A percentile compares a stretch with the other conserved stretches of the same genome.
Conservation (phyloP, 2,797 vertebrate genomes). For the Liasis olivaceus region DNA sequence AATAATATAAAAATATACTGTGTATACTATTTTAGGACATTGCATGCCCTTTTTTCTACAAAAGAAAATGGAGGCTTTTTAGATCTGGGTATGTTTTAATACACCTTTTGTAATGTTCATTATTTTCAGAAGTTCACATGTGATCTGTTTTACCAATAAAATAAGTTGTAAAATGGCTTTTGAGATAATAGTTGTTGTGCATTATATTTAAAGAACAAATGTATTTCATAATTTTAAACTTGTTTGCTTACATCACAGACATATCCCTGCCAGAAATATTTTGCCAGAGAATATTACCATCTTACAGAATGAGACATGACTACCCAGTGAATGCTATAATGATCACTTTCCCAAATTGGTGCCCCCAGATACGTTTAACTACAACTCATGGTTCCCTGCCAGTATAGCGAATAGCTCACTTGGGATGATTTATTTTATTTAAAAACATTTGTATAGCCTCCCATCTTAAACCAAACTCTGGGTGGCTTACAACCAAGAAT, state of each 20-base stretch:
- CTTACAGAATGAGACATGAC: not conserved
- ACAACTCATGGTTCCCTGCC: not conserved
- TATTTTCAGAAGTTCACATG: slow-evolving; percentile 55
- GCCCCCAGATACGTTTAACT: not conserved
- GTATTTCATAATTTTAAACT: not conserved
- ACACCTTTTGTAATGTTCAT: slow-evolving; percentile 66
- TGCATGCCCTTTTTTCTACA: slow-evolving; percentile 65
- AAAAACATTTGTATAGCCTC: not conserved
- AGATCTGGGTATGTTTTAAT: slow-evolving; percentile 80
- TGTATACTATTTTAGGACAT: slow-evolving; percentile 68
- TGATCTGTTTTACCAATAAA: slow-evolving; percentile 68
- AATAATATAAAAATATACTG: slow-evolving; percentile 65
- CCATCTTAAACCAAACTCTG: not conserved
- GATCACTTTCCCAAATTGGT: not conserved
- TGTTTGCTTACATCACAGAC: not conserved
- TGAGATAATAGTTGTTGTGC: not conserved
- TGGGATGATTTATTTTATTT: not conserved
- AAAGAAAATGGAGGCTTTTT: slow-evolving; percentile 67
- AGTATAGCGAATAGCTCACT: not conserved
- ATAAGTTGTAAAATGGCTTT: slow-evolving; percentile 13
- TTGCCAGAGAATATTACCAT: not conserved
- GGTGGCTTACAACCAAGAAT: not conserved
- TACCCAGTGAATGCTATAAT: not conserved
- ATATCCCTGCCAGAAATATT: not conserved
- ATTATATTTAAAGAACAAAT: not conserved